A percentile compares a stretch with the other conserved stretches of the same genome.
These are phyloP conservation scores for Lacanobia wlatinum DNA, from an alignment of 2,888 invertebrate species.

Conservation along the genomic window DNA sequence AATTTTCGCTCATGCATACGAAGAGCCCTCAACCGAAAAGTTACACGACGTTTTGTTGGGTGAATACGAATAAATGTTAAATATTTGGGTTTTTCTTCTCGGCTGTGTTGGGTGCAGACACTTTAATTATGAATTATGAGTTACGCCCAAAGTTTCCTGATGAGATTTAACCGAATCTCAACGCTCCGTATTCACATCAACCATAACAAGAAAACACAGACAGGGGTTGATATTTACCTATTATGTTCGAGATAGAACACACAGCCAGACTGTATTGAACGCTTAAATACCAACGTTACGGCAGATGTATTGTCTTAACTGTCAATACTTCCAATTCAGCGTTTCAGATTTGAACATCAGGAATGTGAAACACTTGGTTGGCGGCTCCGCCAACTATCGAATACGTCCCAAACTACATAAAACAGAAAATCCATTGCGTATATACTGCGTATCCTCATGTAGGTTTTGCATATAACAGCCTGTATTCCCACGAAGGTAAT, in stretches of 20 bases:
- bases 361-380: constrained; percentile 22
- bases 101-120: neutral
- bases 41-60: constrained; percentile 57
- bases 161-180: constrained; percentile 2
- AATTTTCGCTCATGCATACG: constrained; percentile 67
- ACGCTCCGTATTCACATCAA: neutral
- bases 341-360: constrained; percentile 21
- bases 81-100: constrained; percentile 12
- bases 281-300: neutral
- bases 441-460: constrained; percentile 5
- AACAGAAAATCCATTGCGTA: neutral
- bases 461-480: constrained; percentile 27
- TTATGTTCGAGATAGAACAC: constrained; percentile 10
- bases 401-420: constrained; percentile 1
- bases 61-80: constrained; percentile 37
- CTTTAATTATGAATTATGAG: neutral
- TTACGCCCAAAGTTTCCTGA: neutral
- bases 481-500: constrained; percentile 54
- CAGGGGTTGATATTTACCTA: too few relatives aligned
- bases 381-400: constrained; percentile 6
- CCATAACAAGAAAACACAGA: neutral
- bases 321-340: constrained; percentile 16
- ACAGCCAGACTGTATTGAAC: neutral
- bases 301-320: constrained; percentile 12
- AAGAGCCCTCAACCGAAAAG: constrained; percentile 62